Percentiles rank a stretch among this genome's conserved stretches.
phyloP scores from a whole-genome alignment of 2,888 invertebrate species.

The Branchipolynoe longqiensis region DNA sequence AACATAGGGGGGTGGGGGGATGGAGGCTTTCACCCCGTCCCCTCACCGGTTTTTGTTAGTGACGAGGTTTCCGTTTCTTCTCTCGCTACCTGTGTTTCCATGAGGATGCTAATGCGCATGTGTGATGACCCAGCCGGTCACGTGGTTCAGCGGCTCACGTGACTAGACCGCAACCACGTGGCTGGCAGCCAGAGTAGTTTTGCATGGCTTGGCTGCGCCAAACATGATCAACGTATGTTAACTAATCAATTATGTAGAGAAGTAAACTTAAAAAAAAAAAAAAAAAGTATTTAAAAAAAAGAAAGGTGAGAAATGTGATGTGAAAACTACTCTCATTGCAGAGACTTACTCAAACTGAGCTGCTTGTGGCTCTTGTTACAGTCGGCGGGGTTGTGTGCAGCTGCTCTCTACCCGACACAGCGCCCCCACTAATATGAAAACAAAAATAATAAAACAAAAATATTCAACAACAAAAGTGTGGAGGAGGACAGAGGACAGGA shows the following conservation, averaged over 20 bases:
- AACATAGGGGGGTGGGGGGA: too few species aligned
- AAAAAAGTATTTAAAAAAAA: neutral
- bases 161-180: neutral
- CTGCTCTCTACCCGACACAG: slow-evolving; percentile 9
- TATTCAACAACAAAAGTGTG: neutral
- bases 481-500: neutral
- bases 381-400: slow-evolving; percentile 23
- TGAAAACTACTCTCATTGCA: slow-evolving; percentile 44
- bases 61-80: neutral
- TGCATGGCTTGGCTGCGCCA: slow-evolving; percentile 34
- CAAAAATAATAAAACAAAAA: slow-evolving; percentile 8
- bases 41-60: slow-evolving; percentile 6
- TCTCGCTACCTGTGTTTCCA: slow-evolving; percentile 34
- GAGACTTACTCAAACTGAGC: slow-evolving; percentile 45
- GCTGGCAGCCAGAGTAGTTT: slow-evolving; percentile 9
- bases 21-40: too few species aligned
- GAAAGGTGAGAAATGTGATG: slow-evolving; percentile 7
- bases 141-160: neutral
- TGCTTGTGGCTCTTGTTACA: slow-evolving; percentile 15
- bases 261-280: too few species aligned
- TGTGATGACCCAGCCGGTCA: slow-evolving; percentile 26
- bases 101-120: slow-evolving; percentile 31
- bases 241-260: too few species aligned
- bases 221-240: slow-evolving; percentile 19
- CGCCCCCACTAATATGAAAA: neutral